Percentiles rank a stretch among this genome's conserved stretches.
Conservation (phyloP, 1,140 invertebrate genomes). For the Saxidomus purpurata region DNA sequence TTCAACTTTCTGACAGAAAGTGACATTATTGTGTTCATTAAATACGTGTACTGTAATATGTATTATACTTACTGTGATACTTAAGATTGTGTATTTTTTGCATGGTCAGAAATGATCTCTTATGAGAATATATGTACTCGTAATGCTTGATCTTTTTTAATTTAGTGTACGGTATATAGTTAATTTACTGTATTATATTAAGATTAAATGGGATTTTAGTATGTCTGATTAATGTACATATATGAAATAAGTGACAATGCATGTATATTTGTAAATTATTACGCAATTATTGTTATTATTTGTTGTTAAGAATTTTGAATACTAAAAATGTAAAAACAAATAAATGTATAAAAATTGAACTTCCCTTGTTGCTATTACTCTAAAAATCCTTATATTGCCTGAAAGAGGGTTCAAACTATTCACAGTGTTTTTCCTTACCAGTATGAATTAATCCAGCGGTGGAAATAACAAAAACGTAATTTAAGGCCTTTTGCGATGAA, state of each 20-base stretch:
- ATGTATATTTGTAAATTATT: constrained; percentile 13
- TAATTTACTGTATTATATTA: too few relatives aligned
- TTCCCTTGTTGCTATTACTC: neutral
- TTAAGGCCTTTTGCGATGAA: too few relatives aligned
- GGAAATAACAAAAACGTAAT: too few relatives aligned
- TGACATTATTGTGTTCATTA: neutral
- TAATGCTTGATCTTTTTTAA: too few relatives aligned
- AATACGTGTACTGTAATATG: neutral
- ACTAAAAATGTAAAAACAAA: constrained; percentile 1
- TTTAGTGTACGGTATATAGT: too few relatives aligned
- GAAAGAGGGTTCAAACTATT: too few relatives aligned
- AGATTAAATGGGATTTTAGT: too few relatives aligned
- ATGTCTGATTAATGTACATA: neutral
- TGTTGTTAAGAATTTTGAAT: constrained; percentile 22
- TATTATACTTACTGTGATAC: neutral
- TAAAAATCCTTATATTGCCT: too few relatives aligned
- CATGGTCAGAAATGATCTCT: neutral
- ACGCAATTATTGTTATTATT: constrained; percentile 11
- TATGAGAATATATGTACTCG: neutral
- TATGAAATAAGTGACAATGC: neutral
- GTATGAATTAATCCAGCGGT: too few relatives aligned
- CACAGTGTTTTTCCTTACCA: too few relatives aligned
- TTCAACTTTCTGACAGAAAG: neutral
- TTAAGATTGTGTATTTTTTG: neutral
- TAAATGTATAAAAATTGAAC: neutral